A percentile compares a stretch with the other conserved stretches of the same genome.
Evolutionary conservation across 2,888 invertebrate species (phyloP).

Genomic region (Liopterus haemorrhoidalis): DNA sequence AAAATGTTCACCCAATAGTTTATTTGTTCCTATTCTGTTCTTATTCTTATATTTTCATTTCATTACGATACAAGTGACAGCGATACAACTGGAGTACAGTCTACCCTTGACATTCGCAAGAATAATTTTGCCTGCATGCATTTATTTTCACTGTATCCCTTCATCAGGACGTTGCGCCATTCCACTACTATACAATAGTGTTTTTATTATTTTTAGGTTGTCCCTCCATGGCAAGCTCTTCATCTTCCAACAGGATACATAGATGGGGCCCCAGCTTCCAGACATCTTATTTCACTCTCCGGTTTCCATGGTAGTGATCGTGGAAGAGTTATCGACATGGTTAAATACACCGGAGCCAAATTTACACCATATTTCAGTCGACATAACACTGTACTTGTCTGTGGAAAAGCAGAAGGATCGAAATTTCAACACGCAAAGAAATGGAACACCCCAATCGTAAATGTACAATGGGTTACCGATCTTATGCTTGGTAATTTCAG

Average conservation of each 20-base stretch:
- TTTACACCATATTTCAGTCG: conserved; percentile 70
- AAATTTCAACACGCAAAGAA: conserved; percentile 88
- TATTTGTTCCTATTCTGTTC: too few relatives aligned
- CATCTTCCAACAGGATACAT: conserved; percentile 70
- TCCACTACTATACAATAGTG: not conserved
- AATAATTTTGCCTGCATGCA: not conserved
- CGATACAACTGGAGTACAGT: too few relatives aligned
- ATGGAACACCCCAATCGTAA: conserved; percentile 88
- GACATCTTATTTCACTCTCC: conserved; percentile 76
- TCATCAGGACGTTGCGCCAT: not conserved
- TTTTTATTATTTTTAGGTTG: conserved; percentile 46
- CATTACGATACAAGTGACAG: too few relatives aligned
- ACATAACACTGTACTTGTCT: conserved; percentile 71
- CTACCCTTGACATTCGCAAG: not conserved
- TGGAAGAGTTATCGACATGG: conserved; percentile 73
- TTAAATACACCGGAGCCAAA: conserved; percentile 80
- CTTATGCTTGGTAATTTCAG: conserved; percentile 82
- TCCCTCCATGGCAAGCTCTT: conserved; percentile 89
- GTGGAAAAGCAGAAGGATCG: conserved; percentile 75
- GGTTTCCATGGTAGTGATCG: conserved; percentile 89
- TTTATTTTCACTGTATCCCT: not conserved
- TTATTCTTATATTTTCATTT: too few relatives aligned
- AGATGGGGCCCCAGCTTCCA: conserved; percentile 65
- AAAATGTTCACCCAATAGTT: too few relatives aligned
- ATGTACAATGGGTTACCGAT: conserved; percentile 90